phyloP scores from a whole-genome alignment of 2,797 vertebrate genomes.

The Helarctos malayanus region DNA sequence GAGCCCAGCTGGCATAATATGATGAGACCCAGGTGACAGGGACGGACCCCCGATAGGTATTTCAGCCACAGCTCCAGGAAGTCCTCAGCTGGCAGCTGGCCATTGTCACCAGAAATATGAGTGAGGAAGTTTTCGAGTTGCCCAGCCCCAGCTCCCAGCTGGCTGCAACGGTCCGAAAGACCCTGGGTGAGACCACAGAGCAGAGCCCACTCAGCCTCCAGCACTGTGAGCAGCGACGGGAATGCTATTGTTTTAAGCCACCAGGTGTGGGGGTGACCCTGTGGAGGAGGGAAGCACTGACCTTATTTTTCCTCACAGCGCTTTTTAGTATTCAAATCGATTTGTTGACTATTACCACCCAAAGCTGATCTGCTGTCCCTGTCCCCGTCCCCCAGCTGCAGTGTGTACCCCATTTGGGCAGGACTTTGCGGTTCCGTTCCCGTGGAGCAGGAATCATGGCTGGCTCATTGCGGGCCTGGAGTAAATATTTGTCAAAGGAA shows the following conservation, averaged over 20 bases:
- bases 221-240: rapidly evolving
- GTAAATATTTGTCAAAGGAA: neutral
- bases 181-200: rapidly evolving
- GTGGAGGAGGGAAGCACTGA: rapidly evolving
- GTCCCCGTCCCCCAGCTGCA: too few relatives aligned
- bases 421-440: neutral
- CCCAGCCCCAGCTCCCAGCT: neutral
- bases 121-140: neutral
- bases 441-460: neutral
- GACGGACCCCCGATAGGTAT: neutral
- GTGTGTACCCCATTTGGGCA: rapidly evolving
- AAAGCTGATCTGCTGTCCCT: neutral
- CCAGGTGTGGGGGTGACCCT: neutral
- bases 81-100: neutral
- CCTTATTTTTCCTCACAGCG: neutral
- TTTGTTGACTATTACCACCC: neutral
- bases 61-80: neutral
- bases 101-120: neutral
- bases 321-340: neutral
- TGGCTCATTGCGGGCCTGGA: neutral
- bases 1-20: too few relatives aligned
- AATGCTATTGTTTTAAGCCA: rapidly evolving
- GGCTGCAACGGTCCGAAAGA: rapidly evolving
- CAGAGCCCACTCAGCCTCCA: neutral
- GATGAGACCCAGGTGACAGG: neutral